A percentile compares a stretch with the other conserved stretches of the same genome.
Evolutionary conservation across 2,888 invertebrate genomes (phyloP).

Genomic region (Drosophila atroscutellata): DNA sequence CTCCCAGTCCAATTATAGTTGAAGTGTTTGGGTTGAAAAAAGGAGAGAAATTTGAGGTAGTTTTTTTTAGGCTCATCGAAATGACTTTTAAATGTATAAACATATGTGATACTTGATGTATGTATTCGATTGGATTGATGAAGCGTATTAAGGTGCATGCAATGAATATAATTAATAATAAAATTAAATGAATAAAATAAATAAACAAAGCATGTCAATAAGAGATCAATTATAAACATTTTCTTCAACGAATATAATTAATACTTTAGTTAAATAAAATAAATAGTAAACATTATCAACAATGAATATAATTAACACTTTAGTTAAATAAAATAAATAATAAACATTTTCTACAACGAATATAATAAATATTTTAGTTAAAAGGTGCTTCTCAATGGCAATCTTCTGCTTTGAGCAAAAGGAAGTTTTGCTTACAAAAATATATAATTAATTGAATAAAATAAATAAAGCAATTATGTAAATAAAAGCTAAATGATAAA

Average conservation of each 20-base stretch:
- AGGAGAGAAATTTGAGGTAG: neutral
- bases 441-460: neutral
- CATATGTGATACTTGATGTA: neutral
- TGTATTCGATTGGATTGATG: neutral
- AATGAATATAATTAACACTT: no score
- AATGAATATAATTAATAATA: neutral
- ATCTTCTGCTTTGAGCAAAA: neutral
- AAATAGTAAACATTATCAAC: no score
- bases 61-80: conserved; percentile 6
- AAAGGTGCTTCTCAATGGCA: neutral
- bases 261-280: neutral
- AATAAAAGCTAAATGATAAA: no score
- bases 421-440: neutral
- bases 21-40: neutral
- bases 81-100: neutral
- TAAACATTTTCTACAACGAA: no score
- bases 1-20: conserved; percentile 15
- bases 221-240: no score
- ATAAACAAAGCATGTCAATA: no score
- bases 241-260: neutral
- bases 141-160: neutral
- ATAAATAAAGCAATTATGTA: no score
- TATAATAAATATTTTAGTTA: no score
- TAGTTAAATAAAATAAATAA: no score
- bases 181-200: no score